Evolutionary conservation across 2,113 vertebrate species (phyloP).

Genomic region (Cyphomyrus plagiostoma): DNA sequence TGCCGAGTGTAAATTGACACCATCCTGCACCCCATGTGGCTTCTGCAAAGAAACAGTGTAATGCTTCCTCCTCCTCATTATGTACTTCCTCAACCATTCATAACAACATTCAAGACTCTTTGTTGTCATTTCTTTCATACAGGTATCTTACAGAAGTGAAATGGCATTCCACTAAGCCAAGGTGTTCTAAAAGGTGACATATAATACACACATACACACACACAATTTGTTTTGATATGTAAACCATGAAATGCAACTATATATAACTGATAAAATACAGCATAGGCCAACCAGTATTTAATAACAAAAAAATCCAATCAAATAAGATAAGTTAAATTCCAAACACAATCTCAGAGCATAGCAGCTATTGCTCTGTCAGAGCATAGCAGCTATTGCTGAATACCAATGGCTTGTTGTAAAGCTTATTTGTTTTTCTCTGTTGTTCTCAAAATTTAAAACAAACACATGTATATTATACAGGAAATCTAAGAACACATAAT

Average conservation of each 20-base stretch:
- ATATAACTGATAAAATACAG: not conserved
- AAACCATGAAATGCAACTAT: not conserved
- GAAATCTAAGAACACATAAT: not conserved
- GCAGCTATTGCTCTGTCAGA: not conserved
- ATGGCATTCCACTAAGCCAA: not conserved
- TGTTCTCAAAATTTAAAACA: not conserved
- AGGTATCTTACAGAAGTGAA: not conserved
- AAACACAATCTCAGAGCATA: not conserved
- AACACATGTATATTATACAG: not conserved
- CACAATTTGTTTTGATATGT: not conserved
- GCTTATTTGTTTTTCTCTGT: not conserved
- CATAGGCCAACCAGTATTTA: not conserved
- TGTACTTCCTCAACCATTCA: slow-evolving; percentile 1
- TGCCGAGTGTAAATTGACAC: slow-evolving; percentile 12
- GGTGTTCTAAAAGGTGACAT: not conserved
- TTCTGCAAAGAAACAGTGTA: not conserved
- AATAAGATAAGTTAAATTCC: not conserved
- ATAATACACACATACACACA: not conserved
- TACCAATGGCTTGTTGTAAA: not conserved
- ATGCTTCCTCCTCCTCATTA: slow-evolving; percentile 4
- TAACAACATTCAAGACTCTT: not conserved
- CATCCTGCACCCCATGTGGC: not conserved
- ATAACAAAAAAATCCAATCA: not conserved
- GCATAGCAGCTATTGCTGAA: not conserved
- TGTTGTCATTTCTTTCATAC: not conserved